A percentile compares a stretch with the other conserved stretches of the same genome.
Evolutionary conservation across 2,888 invertebrate species (phyloP).

Genomic region (Leucophenga maculata): DNA sequence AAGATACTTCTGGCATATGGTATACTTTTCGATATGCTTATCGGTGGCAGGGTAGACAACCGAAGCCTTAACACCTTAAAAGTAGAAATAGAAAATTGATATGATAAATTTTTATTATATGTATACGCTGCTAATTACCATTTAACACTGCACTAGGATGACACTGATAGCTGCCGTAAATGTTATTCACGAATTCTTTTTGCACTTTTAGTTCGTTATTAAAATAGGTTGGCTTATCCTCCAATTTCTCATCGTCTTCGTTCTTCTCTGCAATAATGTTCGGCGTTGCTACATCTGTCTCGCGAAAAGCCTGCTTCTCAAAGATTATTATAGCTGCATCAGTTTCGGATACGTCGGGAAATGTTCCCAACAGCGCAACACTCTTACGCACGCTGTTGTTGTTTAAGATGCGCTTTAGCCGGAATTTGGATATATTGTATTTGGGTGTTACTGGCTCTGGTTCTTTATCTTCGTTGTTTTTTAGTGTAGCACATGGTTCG

Average conservation of each 20-base stretch:
- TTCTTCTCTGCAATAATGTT: conserved; percentile 14
- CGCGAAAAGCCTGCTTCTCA: conserved; percentile 86
- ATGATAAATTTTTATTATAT: not conserved
- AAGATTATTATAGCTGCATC: conserved; percentile 82
- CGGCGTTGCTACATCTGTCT: conserved; percentile 64
- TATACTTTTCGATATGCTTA: conserved; percentile 91
- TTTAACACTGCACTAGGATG: conserved; percentile 77
- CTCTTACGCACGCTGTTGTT: conserved; percentile 83
- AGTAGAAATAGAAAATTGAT: not conserved
- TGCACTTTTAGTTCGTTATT: conserved; percentile 76
- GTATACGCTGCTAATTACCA: conserved; percentile 72
- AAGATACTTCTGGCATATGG: conserved; percentile 81
- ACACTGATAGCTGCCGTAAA: conserved; percentile 87
- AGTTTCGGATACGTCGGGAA: conserved; percentile 73
- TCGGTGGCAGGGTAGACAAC: conserved; percentile 95
- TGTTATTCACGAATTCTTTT: conserved; percentile 84
- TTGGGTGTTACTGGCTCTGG: conserved; percentile 35
- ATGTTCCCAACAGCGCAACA: conserved; percentile 78
- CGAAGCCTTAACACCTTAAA: conserved; percentile 87
- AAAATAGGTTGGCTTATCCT: conserved; percentile 73
- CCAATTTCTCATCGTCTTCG: not conserved
- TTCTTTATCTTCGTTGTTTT: no score
- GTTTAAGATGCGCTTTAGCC: conserved; percentile 78
- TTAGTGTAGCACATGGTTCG: no score
- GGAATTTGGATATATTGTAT: conserved; percentile 78